Evolutionary conservation across 2,113 vertebrate species (phyloP).

Genomic region (Elachura formosa): DNA sequence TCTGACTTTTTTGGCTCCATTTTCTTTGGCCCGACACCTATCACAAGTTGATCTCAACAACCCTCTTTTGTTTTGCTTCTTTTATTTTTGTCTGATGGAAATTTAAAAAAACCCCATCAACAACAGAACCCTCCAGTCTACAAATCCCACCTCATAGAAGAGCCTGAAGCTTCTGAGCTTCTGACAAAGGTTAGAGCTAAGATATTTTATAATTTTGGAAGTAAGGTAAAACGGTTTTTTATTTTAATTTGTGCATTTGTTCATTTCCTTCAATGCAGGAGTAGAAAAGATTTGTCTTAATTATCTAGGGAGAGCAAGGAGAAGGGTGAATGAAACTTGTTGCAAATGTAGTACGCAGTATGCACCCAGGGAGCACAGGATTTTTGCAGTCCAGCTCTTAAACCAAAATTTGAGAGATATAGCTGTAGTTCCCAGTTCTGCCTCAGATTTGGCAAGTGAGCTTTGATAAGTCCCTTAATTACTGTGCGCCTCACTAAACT

Average conservation of each 20-base stretch:
- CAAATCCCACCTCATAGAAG: not conserved
- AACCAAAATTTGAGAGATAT: not conserved
- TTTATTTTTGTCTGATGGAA: slow-evolving; percentile 40
- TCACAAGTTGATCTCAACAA: slow-evolving; percentile 54
- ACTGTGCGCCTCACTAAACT: not conserved
- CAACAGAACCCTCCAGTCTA: not conserved
- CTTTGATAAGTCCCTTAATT: slow-evolving; percentile 12
- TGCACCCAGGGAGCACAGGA: not conserved
- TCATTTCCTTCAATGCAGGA: not conserved
- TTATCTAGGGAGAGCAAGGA: not conserved
- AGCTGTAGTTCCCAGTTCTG: not conserved
- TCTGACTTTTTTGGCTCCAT: slow-evolving; percentile 66
- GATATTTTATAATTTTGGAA: not conserved
- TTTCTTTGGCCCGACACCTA: slow-evolving; percentile 69
- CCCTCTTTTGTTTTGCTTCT: slow-evolving; percentile 26
- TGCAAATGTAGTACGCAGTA: not conserved
- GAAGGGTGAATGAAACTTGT: not conserved
- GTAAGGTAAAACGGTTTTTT: slow-evolving; percentile 4
- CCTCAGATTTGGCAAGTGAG: not conserved
- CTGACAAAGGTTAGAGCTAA: not conserved
- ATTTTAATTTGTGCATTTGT: not conserved
- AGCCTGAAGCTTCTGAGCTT: not conserved
- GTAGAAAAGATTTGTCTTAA: not conserved
- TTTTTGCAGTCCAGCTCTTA: not conserved
- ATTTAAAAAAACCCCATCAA: not conserved